A percentile compares a stretch with the other conserved stretches of the same genome.
Evolutionary conservation across 2,797 vertebrate genomes (phyloP).

Genomic region (Periparus ater): DNA sequence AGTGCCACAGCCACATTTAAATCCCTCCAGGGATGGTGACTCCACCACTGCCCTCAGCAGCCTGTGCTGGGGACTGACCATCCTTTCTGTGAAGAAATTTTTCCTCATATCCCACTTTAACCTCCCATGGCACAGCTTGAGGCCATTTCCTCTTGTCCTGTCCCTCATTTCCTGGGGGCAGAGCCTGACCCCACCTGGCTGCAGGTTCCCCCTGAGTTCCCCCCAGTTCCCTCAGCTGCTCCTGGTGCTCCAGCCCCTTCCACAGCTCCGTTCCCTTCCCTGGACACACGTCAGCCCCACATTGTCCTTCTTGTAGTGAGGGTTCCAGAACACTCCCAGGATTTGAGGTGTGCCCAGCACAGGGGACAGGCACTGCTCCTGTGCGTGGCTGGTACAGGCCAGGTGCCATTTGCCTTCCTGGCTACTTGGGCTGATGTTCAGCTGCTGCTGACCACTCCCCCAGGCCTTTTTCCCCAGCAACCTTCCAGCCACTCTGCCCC

Average conservation of each 20-base stretch:
- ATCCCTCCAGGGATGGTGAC: not conserved
- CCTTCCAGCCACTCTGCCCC: not conserved
- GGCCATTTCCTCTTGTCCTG: not conserved
- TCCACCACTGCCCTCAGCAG: not conserved
- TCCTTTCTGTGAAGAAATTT: not conserved
- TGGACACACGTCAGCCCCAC: not conserved
- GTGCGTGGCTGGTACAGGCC: not conserved
- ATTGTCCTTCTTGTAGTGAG: not conserved
- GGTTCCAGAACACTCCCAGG: not conserved
- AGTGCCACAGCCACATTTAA: not conserved
- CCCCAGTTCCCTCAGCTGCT: not conserved
- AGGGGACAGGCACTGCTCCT: not conserved
- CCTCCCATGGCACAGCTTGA: not conserved
- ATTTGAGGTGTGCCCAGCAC: not conserved
- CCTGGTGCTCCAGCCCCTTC: not conserved
- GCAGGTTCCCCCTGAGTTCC: not conserved
- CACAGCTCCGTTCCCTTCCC: not conserved
- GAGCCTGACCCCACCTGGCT: rapidly evolving
- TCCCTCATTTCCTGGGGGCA: not conserved
- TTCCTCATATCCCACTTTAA: not conserved
- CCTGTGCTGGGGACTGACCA: not conserved
- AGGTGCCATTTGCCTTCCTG: not conserved
- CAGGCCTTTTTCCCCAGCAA: not conserved
- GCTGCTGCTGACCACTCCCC: not conserved
- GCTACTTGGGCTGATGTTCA: not conserved